Evolutionary conservation across 2,888 invertebrate species (phyloP), one percentile per base, ranked within the genome.

Genomic region (Drosophila incognita): DNA sequence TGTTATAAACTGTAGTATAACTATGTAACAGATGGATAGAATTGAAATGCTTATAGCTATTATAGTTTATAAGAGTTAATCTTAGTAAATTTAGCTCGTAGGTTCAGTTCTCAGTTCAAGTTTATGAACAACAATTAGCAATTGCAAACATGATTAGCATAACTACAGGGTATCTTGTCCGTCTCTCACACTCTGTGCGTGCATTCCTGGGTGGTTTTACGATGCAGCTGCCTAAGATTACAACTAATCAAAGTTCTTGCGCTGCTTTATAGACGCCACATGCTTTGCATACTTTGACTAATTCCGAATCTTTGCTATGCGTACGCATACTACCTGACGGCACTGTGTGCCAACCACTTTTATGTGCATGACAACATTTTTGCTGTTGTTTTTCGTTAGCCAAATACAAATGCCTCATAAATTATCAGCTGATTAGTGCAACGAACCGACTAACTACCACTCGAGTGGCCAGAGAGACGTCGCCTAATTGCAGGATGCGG

Each of bases 351-450:
- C 10, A 4, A 31, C 29, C 65, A 36, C 15, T 36, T 66, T 65
- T 74, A 85, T 85, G 75, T 65, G 68, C 69, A 65, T 67, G 53
- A 52, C 68, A 69, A 67, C 51, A 67, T 69, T 60, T 46, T 49
- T 51, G 40, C 48, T 38, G 46, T 29, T 36, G 18, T 4, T 40
- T 73, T 63, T 52, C 58, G 64, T 82, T 80, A 74, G 59, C 62
- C 69, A 81, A 87, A 84, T 71, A 74, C 81, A 69, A 79, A 84
- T 82, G 73, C 64, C 72, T 65, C 85, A 72, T 85, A 87, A 85
- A 87, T 85, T 82, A 66, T 87, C 81, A 77, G 77, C 83, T 85
- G 85, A 87, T 85, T 85, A 85, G 85, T 85, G 87, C 85, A 85
- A 87, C 87, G 81, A 82, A 38, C n/a, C 74, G 74, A 77, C 56